These are phyloP conservation scores for Leptocoma aspasia DNA, from an alignment of 2,113 vertebrate species.

Conservation along the genomic window DNA sequence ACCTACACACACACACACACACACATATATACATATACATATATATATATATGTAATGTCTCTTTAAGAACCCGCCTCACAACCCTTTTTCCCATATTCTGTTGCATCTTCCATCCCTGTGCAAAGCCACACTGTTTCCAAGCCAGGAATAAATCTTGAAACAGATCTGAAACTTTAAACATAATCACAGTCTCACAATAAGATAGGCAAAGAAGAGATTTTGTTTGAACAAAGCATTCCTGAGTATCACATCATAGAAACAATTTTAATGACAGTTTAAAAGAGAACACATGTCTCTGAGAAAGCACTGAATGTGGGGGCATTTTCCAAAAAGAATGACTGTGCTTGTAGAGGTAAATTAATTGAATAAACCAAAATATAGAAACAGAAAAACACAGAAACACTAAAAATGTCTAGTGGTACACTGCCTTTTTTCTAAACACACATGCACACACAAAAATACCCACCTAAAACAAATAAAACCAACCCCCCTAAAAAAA, in stretches of 20 bases:
- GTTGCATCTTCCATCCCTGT: background rate
- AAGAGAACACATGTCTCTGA: background rate
- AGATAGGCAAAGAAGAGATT: background rate
- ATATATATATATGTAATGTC: background rate
- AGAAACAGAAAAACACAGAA: background rate
- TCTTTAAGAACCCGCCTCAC: background rate
- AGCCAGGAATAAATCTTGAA: background rate
- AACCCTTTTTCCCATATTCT: background rate
- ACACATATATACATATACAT: rapidly evolving
- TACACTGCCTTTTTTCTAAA: background rate
- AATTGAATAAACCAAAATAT: background rate
- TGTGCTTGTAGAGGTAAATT: background rate
- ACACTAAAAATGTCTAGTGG: background rate
- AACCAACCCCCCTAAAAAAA: background rate
- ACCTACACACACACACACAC: no score
- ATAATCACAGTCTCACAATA: background rate
- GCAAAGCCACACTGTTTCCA: background rate
- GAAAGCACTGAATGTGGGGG: background rate
- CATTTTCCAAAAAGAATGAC: background rate
- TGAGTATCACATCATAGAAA: background rate
- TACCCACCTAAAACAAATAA: background rate
- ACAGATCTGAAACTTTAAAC: background rate
- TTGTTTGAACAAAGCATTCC: background rate
- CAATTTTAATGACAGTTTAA: background rate
- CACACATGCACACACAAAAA: background rate